These are phyloP conservation scores for Archaeoteleia sp. DNA, from an alignment of 2,888 invertebrate species.

Conservation along the genomic window DNA sequence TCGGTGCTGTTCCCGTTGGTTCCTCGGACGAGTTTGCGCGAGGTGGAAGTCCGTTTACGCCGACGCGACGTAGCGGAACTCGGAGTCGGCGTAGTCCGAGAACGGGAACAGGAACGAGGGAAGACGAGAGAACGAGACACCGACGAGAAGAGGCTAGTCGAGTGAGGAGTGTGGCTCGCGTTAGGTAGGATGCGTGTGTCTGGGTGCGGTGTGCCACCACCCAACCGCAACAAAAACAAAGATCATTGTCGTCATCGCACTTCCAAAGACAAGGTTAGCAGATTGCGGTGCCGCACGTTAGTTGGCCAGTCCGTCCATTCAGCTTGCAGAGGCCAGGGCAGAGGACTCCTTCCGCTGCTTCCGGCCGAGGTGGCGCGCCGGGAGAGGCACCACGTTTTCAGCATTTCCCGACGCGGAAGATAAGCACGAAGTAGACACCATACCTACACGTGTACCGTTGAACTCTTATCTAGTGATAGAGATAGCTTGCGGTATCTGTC, in stretches of 20 bases:
- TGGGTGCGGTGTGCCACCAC: constrained; percentile 72
- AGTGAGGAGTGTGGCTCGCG: constrained; percentile 71
- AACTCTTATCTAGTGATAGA: constrained; percentile 12
- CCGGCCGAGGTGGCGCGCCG: constrained; percentile 23
- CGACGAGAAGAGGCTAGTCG: constrained; percentile 54
- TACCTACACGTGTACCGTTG: constrained; percentile 4
- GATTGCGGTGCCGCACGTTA: constrained; percentile 12
- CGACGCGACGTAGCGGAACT: constrained; percentile 59
- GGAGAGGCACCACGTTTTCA: constrained; percentile 15
- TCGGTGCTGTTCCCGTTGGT: not conserved
- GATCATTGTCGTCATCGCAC: not conserved
- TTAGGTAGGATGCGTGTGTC: constrained; percentile 74
- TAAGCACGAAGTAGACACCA: constrained; percentile 1
- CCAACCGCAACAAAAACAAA: constrained; percentile 52
- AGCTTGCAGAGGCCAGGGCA: constrained; percentile 17
- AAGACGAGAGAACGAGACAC: constrained; percentile 32
- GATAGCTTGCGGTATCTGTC: constrained; percentile 60
- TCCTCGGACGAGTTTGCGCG: constrained; percentile 63
- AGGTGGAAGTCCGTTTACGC: constrained; percentile 63
- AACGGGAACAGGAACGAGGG: constrained; percentile 29
- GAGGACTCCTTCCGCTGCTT: constrained; percentile 11
- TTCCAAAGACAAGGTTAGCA: constrained; percentile 13
- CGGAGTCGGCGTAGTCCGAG: constrained; percentile 72
- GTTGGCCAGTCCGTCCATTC: constrained; percentile 39
- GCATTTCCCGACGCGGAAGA: too few species aligned